Base-by-base conservation (phyloP, 2,113 vertebrate genomes). In the Varanus salvator region DNA sequence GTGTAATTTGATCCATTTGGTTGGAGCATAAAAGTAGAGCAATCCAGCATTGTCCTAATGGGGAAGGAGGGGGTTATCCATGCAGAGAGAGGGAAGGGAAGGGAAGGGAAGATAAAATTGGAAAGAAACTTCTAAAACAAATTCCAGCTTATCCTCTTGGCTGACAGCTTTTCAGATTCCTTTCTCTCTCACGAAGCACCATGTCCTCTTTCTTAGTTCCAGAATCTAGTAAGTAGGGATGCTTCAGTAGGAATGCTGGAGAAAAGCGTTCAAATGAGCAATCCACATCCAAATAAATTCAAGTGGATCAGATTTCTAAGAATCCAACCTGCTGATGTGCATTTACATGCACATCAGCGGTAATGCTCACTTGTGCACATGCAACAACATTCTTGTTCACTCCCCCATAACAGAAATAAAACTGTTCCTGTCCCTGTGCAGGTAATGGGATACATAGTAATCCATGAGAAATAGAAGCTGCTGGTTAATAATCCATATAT, bases 41-140 rank as follows among this genome's bases (percentile, higher is more conserved):
- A 77, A 31, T 4, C 85, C 85, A 0, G 29, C 17, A 2, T 0
- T 64, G 2, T 57, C 15, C 83, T 38, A 25, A 52, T 83, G 2
- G 27, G 75, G 57, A 0, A 0, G 0, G 0, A 34, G 90, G 86
- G 6, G 6, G 31, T 4, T 23, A 31, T 60, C 86, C 17, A 3
- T 1, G 76, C 75, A 34, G 50, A 17, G 78, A 8, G 50, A 29
- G 48, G 3, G 31, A 80, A 68, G 90, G n/a, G 21, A 72, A 89
- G 80, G 66, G 81, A 72, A 8, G 52, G 90, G 84, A 90, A 19
- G n/a, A 86, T 9, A 23, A 44, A 54, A 29, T 2, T 0, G 25
- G 38, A 29, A 74, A 90, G 68, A 29, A 78, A 4, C 38, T 80
- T 87, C 87, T 19, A 72, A 25, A 88, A 71, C 3, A 57, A 31